phyloP scores from a whole-genome alignment of 2,113 vertebrate genomes.

The Chaenocephalus aceratus region DNA sequence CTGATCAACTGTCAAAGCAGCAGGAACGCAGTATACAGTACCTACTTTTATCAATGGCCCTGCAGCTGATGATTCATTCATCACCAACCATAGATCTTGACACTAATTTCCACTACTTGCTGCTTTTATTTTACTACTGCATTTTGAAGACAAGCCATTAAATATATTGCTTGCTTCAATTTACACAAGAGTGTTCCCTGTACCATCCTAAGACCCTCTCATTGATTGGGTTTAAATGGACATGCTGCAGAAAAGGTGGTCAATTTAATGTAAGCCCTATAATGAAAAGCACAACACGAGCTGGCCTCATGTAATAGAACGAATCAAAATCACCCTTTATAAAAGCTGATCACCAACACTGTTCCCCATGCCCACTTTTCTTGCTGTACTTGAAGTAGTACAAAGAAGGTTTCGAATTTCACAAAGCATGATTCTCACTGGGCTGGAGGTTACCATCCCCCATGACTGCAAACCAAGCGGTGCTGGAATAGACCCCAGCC shows the following conservation, averaged over 20 bases:
- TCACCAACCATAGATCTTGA: conserved; percentile 12
- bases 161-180: neutral
- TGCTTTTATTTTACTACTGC: conserved; percentile 7
- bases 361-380: conserved; percentile 34
- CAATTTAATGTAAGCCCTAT: conserved; percentile 22
- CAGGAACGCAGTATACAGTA: neutral
- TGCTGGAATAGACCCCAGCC: conserved; percentile 74
- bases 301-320: conserved; percentile 3
- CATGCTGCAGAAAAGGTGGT: conserved; percentile 12
- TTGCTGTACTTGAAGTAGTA: conserved; percentile 66
- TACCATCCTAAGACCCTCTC: neutral
- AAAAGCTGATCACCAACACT: conserved; percentile 18
- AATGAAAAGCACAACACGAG: conserved; percentile 7
- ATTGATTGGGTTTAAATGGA: neutral
- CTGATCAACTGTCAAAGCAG: conserved; percentile 32
- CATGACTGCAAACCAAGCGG: conserved; percentile 74
- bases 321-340: neutral
- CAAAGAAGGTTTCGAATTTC: conserved; percentile 84
- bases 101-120: conserved; percentile 3
- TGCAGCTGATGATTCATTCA: conserved; percentile 48
- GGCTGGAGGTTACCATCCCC: conserved; percentile 75
- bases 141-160: conserved; percentile 1
- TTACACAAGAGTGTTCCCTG: conserved; percentile 5
- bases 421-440: conserved; percentile 77
- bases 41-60: conserved; percentile 41